Percentiles rank a stretch among this genome's conserved stretches.
phyloP scores from a whole-genome alignment of 2,113 vertebrate species.

The Sapayoa aenigma region DNA sequence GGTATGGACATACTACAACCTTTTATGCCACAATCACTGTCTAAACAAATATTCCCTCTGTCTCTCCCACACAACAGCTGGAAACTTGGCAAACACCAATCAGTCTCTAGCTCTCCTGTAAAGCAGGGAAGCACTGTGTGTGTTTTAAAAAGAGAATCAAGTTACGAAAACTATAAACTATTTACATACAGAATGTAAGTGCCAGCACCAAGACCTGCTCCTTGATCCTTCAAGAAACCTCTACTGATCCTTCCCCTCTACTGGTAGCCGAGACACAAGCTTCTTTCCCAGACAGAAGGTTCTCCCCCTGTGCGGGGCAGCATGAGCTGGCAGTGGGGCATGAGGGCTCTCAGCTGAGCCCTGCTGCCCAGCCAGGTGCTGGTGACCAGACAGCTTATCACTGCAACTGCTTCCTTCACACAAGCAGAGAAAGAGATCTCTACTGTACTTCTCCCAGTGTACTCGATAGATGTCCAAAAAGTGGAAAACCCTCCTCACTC shows the following conservation, averaged over 20 bases:
- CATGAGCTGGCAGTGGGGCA: rapidly evolving
- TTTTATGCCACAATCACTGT: background rate
- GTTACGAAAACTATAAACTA: background rate
- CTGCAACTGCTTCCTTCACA: background rate
- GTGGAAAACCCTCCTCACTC: background rate
- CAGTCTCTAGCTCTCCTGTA: background rate
- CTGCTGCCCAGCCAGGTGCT: background rate
- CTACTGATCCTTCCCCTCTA: background rate
- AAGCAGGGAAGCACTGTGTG: background rate
- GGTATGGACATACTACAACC: background rate
- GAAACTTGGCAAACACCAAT: background rate
- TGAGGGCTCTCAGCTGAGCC: background rate
- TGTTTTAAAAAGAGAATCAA: background rate
- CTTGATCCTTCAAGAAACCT: background rate
- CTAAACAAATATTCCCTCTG: background rate
- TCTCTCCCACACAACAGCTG: background rate
- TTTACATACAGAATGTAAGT: background rate
- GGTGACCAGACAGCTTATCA: rapidly evolving
- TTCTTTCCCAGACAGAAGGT: background rate
- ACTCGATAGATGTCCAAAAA: background rate
- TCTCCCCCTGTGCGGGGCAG: rapidly evolving
- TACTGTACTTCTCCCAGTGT: background rate
- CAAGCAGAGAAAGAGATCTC: background rate
- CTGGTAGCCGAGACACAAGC: background rate
- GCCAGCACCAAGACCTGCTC: background rate